phyloP scores from a whole-genome alignment of 2,797 vertebrate species.

The Alca torda region DNA sequence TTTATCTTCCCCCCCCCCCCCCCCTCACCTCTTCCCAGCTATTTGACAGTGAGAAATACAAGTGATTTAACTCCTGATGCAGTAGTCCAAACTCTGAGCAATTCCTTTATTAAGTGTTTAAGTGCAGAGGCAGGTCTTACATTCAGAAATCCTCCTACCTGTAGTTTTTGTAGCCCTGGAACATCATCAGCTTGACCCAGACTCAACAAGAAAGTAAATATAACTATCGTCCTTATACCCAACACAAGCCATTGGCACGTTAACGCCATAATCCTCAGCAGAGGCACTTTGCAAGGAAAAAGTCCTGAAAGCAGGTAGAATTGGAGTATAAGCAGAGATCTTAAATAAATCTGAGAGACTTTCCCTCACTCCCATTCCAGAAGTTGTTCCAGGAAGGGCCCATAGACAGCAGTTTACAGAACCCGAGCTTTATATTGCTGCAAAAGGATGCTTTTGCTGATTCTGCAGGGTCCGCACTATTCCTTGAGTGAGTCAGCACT shows the following conservation, averaged over 20 bases:
- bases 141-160: neutral
- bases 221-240: neutral
- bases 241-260: neutral
- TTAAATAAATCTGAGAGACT: neutral
- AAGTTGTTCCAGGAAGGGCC: neutral
- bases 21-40: neutral
- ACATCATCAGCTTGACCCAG: neutral
- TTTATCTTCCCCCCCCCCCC: rapidly evolving
- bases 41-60: neutral
- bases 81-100: neutral
- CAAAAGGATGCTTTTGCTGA: neutral
- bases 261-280: neutral
- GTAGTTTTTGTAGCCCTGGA: neutral
- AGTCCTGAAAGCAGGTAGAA: neutral
- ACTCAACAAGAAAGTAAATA: neutral
- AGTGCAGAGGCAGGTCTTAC: neutral
- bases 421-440: neutral
- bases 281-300: neutral
- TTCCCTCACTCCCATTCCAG: neutral
- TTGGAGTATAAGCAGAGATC: neutral
- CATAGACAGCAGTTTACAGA: neutral
- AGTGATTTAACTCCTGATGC: neutral
- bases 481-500: slow-evolving; percentile 5
- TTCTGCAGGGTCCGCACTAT: neutral
- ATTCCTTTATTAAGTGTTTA: neutral